Evolutionary conservation across 2,797 vertebrate species (phyloP).

Genomic region (Moxostoma hubbsi): DNA sequence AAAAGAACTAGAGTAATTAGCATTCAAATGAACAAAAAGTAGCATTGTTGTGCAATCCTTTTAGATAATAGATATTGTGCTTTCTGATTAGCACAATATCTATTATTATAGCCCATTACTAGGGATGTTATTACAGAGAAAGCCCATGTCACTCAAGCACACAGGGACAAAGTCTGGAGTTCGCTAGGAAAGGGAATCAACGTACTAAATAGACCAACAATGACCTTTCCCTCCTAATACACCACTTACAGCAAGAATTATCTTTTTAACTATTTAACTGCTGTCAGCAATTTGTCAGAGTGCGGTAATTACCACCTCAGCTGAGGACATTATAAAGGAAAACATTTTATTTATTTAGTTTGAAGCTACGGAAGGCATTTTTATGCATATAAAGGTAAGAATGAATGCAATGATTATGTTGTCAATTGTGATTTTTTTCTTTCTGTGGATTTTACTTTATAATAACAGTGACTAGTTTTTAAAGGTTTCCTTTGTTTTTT

Average conservation of each 20-base stretch:
- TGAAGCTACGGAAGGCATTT: slow-evolving; percentile 77
- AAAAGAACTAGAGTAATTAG: slow-evolving; percentile 79
- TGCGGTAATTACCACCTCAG: slow-evolving; percentile 80
- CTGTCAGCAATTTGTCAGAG: slow-evolving; percentile 81
- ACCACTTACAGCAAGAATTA: slow-evolving; percentile 81
- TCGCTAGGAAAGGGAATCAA: slow-evolving; percentile 73
- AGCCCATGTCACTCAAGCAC: slow-evolving; percentile 83
- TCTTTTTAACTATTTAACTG: slow-evolving; percentile 85
- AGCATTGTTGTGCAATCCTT: slow-evolving; percentile 56
- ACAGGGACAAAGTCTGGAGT: slow-evolving; percentile 56
- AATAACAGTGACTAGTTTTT: slow-evolving; percentile 65
- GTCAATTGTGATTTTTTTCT: slow-evolving; percentile 72
- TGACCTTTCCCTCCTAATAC: slow-evolving; percentile 68
- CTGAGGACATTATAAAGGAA: slow-evolving; percentile 75
- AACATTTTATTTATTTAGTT: slow-evolving; percentile 85
- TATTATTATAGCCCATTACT: slow-evolving; percentile 82
- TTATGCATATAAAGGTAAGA: slow-evolving; percentile 80
- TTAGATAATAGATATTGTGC: slow-evolving; percentile 67
- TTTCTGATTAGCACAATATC: slow-evolving; percentile 77
- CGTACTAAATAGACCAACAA: slow-evolving; percentile 70
- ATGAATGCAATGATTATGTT: slow-evolving; percentile 85
- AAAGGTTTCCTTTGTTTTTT: slow-evolving; percentile 78
- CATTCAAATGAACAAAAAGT: slow-evolving; percentile 71
- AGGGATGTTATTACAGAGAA: slow-evolving; percentile 83
- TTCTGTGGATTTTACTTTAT: slow-evolving; percentile 53